These are phyloP conservation scores for Fregetta grallaria DNA, from an alignment of 2,113 vertebrate species.

Conservation along the genomic window DNA sequence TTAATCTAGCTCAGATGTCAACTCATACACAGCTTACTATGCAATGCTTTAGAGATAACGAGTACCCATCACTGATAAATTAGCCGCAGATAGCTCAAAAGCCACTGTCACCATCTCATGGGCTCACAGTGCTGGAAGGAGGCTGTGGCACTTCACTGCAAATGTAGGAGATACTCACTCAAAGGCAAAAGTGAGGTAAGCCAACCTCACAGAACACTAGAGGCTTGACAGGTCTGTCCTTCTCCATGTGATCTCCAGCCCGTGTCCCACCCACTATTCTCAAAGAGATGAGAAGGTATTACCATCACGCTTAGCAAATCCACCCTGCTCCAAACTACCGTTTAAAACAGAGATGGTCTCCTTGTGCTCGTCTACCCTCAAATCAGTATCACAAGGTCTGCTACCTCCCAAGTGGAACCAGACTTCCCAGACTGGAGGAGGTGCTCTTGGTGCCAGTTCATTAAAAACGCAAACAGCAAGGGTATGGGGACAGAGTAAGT, in stretches of 20 bases:
- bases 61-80: neutral
- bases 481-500: neutral
- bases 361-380: neutral
- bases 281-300: neutral
- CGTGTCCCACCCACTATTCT: rapidly evolving
- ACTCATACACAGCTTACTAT: neutral
- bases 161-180: neutral
- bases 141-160: neutral
- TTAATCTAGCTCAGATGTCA: neutral
- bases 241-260: neutral
- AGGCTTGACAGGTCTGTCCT: neutral
- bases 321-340: neutral
- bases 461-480: neutral
- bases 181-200: neutral
- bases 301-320: neutral
- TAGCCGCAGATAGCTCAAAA: neutral
- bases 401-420: neutral
- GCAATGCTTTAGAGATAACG: neutral
- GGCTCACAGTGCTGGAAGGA: neutral
- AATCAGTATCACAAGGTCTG: neutral
- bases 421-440: neutral
- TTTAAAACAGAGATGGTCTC: neutral
- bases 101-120: neutral
- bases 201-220: neutral
- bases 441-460: neutral